These are phyloP conservation scores for Podabrus alpinus DNA, from an alignment of 2,888 invertebrate species.

Conservation along the genomic window DNA sequence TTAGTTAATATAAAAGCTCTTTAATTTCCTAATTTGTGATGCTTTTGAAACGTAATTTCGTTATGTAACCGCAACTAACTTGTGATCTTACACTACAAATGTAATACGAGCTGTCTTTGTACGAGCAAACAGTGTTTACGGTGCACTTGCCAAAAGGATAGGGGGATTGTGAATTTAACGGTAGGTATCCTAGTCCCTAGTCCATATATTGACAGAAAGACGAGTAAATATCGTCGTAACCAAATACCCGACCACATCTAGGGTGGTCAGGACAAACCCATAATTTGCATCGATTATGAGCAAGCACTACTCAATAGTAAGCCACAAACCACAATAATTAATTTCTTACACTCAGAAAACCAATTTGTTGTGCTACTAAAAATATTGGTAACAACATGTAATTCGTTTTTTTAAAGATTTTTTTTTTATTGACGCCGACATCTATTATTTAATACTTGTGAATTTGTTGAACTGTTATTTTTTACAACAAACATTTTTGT, in stretches of 20 bases:
- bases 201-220: slow-evolving; percentile 34
- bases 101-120: slow-evolving; percentile 24
- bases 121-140: slow-evolving; percentile 16
- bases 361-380: neutral
- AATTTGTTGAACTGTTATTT: no score
- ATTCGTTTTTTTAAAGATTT: no score
- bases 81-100: slow-evolving; percentile 17
- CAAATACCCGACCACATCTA: slow-evolving; percentile 36
- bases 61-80: slow-evolving; percentile 21
- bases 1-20: neutral
- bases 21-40: slow-evolving; percentile 4
- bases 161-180: slow-evolving; percentile 14
- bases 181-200: slow-evolving; percentile 15
- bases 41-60: slow-evolving; percentile 12
- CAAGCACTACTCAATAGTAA: slow-evolving; percentile 1
- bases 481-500: no score
- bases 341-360: neutral
- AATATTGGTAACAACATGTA: neutral
- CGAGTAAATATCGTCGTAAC: slow-evolving; percentile 38
- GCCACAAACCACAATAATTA: neutral
- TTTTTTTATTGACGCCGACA: no score
- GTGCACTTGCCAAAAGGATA: slow-evolving; percentile 17
- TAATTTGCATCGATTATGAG: slow-evolving; percentile 27
- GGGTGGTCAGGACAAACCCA: slow-evolving; percentile 26
- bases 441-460: no score